A percentile compares a stretch with the other conserved stretches of the same genome.
Evolutionary conservation across 2,888 invertebrate genomes (phyloP).

Genomic region (Lagria hirta): DNA sequence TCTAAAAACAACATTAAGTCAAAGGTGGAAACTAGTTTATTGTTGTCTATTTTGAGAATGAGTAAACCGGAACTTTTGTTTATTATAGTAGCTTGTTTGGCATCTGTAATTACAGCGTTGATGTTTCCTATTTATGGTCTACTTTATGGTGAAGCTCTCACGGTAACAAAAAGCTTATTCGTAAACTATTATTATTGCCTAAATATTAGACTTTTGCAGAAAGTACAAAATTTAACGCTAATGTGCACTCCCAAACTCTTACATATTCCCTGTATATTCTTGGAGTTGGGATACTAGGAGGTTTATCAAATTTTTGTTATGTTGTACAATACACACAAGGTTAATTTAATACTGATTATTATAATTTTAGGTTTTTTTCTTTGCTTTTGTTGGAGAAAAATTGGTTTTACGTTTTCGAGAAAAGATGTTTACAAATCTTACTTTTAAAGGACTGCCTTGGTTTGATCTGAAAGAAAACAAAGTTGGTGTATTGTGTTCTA

Average conservation of each 20-base stretch:
- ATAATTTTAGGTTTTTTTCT: conserved; percentile 59
- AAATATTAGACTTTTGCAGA: conserved; percentile 67
- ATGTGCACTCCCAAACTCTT: conserved; percentile 66
- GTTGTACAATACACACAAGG: not conserved
- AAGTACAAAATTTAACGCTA: conserved; percentile 64
- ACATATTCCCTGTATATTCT: conserved; percentile 51
- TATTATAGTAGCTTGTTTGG: conserved; percentile 61
- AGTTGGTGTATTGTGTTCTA: conserved; percentile 73
- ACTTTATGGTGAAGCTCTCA: conserved; percentile 69
- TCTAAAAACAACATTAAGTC: no score
- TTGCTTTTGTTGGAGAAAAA: conserved; percentile 76
- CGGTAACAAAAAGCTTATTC: conserved; percentile 52
- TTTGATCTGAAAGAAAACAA: conserved; percentile 73
- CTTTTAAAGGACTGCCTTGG: conserved; percentile 75
- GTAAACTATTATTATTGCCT: not conserved
- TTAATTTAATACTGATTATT: not conserved
- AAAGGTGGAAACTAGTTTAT: no score
- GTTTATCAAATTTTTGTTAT: no score
- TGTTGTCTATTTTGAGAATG: conserved; percentile 61
- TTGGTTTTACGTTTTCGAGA: conserved; percentile 73
- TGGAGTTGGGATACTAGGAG: not conserved
- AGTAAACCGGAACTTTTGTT: conserved; percentile 69
- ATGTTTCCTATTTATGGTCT: conserved; percentile 71
- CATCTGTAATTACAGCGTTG: conserved; percentile 66
- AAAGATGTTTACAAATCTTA: conserved; percentile 64